Evolutionary conservation across 2,888 invertebrate species (phyloP).

Genomic region (Pseudolycoriella hygida): DNA sequence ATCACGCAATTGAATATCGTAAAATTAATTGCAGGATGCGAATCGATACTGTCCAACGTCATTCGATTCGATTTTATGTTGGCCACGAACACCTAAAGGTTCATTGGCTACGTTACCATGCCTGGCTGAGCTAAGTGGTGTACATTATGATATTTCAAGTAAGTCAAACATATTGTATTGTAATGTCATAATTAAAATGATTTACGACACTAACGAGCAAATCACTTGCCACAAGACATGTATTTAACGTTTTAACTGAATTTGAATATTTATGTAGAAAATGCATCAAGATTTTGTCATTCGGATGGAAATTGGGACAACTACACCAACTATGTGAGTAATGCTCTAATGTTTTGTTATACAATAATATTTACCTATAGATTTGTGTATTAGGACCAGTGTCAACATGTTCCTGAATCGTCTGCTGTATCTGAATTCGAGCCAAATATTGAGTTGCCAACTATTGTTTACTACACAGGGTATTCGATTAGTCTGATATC

Average conservation of each 20-base stretch:
- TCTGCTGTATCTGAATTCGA: slow-evolving; percentile 34
- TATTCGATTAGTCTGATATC: slow-evolving; percentile 71
- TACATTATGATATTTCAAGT: slow-evolving; percentile 68
- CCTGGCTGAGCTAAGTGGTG: slow-evolving; percentile 58
- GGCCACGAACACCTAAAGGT: slow-evolving; percentile 61
- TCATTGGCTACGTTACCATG: slow-evolving; percentile 54
- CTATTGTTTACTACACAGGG: slow-evolving; percentile 67
- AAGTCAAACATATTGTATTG: slow-evolving; percentile 37
- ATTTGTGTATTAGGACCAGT: slow-evolving; percentile 32
- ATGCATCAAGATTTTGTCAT: slow-evolving; percentile 63
- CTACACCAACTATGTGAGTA: slow-evolving; percentile 45
- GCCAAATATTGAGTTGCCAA: slow-evolving; percentile 44
- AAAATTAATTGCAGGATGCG: not conserved
- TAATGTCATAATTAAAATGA: no score
- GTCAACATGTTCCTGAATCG: slow-evolving; percentile 37
- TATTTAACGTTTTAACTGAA: not conserved
- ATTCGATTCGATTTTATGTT: slow-evolving; percentile 65
- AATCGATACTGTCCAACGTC: slow-evolving; percentile 38
- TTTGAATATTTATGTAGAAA: slow-evolving; percentile 40
- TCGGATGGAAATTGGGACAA: slow-evolving; percentile 70
- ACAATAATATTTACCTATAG: no score
- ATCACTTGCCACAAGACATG: no score
- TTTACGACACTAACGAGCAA: not conserved
- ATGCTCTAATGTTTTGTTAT: no score
- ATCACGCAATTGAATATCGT: not conserved